Evolutionary conservation across 2,113 vertebrate genomes (phyloP).

Genomic region (Rhabdomys dilectus): DNA sequence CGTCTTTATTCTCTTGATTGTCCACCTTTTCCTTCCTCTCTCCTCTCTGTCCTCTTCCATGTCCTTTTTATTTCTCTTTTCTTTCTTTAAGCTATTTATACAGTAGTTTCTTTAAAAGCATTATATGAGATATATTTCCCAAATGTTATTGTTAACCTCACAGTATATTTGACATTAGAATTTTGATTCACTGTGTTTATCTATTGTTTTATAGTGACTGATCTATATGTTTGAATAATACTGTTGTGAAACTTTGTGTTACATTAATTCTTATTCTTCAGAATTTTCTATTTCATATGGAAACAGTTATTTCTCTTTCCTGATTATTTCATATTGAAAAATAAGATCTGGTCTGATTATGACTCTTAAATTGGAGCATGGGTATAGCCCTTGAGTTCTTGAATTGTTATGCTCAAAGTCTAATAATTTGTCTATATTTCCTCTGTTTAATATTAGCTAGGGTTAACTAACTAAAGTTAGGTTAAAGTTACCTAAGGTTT

Average conservation of each 20-base stretch:
- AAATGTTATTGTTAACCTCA: background rate
- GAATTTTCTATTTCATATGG: background rate
- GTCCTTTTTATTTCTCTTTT: no score
- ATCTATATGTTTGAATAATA: background rate
- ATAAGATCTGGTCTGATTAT: background rate
- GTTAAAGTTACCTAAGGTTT: background rate
- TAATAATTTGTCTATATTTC: background rate
- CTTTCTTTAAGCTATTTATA: background rate
- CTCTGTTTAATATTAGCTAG: background rate
- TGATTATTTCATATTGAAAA: background rate
- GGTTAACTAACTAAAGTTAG: no score
- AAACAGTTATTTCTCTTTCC: background rate
- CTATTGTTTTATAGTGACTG: background rate
- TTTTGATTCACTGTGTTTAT: background rate
- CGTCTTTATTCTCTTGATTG: background rate
- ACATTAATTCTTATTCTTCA: background rate
- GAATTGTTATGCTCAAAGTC: no score
- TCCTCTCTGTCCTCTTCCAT: no score
- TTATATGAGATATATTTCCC: background rate
- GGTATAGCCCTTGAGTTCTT: no score
- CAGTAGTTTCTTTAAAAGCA: background rate
- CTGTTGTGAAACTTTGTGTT: background rate
- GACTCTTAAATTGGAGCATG: background rate
- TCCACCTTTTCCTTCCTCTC: no score
- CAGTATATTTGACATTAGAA: background rate